Conservation (phyloP, 2,888 invertebrate genomes). For the Carterocephalus palaemon region DNA sequence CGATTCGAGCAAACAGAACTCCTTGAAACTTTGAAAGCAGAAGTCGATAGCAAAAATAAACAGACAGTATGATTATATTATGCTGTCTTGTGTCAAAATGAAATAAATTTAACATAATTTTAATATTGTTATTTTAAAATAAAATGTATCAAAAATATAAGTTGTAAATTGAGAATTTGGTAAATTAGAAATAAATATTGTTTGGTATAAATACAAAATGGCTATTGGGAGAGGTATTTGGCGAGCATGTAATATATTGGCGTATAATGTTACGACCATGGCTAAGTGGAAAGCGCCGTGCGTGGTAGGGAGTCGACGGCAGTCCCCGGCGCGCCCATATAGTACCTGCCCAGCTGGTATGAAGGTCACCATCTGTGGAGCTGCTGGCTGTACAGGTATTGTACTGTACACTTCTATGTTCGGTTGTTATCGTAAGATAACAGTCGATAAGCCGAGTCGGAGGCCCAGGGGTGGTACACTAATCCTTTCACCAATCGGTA, state of each 20-base stretch:
- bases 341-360: conserved; percentile 59
- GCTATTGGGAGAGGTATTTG: conserved; percentile 18
- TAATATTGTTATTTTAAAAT: conserved; percentile 1
- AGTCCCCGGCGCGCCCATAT: conserved; percentile 30
- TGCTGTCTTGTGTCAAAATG: conserved; percentile 10
- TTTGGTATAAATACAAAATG: no score
- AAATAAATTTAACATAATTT: neutral
- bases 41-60: no score
- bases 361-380: conserved; percentile 78
- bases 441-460: no score
- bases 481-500: no score
- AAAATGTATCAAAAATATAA: conserved; percentile 5
- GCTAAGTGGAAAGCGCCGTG: neutral
- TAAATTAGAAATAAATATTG: conserved; percentile 19
- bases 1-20: no score
- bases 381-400: conserved; percentile 73
- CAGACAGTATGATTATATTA: no score
- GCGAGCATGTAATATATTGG: conserved; percentile 3
- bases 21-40: no score
- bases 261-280: neutral
- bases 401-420: no score
- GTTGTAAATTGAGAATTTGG: conserved; percentile 17
- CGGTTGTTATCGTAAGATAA: no score
- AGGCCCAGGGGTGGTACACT: no score
- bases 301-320: neutral